Base-by-base conservation (phyloP, 2,797 vertebrate genomes). In the Nyctalus aviator region DNA sequence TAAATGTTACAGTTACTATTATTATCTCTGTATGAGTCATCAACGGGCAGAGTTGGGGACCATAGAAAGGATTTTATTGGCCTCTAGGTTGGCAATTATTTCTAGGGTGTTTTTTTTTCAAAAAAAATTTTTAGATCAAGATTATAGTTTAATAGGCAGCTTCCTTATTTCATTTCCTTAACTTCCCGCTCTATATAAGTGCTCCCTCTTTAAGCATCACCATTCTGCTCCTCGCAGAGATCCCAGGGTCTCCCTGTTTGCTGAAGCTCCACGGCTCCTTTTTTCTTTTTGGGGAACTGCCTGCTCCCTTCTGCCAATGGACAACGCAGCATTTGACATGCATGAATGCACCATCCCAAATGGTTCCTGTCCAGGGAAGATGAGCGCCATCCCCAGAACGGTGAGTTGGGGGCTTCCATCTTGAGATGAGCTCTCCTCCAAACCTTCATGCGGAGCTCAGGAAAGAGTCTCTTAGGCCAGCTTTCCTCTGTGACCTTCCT, bases 291-390 rank as follows among this genome's bases (percentile, higher is more conserved):
- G 84, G 90, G 86, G 77, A 87, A 15, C 76, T 84, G 18, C 27
- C 53, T 88, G 37, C 68, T 71, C 21, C 32, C n/a, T 77, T 84
- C 48, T 77, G 53, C 18, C 46, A 90, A 97, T 97, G 97, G 97
- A 98, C 72, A 98, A 97, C 44, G 32, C 72, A 71, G 98, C 94
- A 3, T 98, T 98, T 90, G 98, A 98, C 71, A 92, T 97, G 84
- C 75, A 94, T 0, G 96, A 96, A 91, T 95, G 94, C 25, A 78
- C 0, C n/a, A 0, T 55, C 2, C 82, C 5, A 20, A 87, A n/a
- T 11, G 23, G n/a, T 73, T 79, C 72, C 0, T 69, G 76, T 71
- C 21, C 4, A n/a, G 78, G 53, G 59, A 96, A 88, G 84, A 71
- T 30, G 18, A 41, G 17, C 32, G 59, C 50, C 20, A 15, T 20